phyloP scores from a whole-genome alignment of 2,113 vertebrate genomes.

The Tauraco erythrolophus region DNA sequence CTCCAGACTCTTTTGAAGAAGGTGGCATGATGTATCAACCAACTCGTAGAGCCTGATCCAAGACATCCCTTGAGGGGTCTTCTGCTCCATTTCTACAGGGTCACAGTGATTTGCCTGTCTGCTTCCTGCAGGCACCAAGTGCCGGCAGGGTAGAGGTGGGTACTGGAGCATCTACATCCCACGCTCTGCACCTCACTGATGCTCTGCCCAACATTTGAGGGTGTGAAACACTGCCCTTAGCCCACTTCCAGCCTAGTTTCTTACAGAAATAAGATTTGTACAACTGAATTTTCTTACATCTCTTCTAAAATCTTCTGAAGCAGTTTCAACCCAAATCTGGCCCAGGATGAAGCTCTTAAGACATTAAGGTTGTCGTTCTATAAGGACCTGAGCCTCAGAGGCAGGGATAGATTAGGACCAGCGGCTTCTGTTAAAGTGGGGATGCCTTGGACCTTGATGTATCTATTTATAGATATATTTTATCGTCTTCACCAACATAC shows the following conservation, averaged over 20 bases:
- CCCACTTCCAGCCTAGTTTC: neutral
- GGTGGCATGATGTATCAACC: neutral
- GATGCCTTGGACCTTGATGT: neutral
- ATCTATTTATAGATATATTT: neutral
- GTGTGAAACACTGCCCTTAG: neutral
- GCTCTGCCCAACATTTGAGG: neutral
- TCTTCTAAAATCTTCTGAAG: neutral
- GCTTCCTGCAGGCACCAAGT: neutral
- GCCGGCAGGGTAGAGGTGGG: neutral
- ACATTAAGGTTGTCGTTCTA: neutral
- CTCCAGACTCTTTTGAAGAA: neutral
- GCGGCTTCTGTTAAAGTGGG: neutral
- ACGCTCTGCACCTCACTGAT: neutral
- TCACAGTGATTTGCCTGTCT: neutral
- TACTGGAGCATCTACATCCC: neutral
- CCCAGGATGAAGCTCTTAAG: neutral
- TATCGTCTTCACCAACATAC: fast-evolving
- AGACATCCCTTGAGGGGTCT: neutral
- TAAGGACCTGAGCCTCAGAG: neutral
- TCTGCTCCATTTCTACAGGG: neutral
- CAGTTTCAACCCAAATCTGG: neutral
- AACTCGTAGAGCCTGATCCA: neutral
- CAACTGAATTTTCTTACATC: neutral
- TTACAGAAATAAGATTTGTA: neutral
- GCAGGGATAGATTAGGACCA: neutral